These are phyloP conservation scores for Boleophthalmus pectinirostris DNA, from an alignment of 2,113 vertebrate species.

Conservation along the genomic window DNA sequence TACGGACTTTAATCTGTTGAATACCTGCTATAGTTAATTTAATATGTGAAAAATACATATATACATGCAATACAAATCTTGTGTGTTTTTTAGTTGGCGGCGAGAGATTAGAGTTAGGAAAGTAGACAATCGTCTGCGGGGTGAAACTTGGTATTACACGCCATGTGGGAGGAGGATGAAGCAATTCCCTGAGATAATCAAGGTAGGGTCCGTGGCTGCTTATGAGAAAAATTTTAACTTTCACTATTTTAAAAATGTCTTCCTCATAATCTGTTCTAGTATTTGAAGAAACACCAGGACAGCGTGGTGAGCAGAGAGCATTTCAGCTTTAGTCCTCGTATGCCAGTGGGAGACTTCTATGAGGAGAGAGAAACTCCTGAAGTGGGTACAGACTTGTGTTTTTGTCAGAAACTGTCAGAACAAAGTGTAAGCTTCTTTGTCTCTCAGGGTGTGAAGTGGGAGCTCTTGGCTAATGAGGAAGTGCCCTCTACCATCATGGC, in stretches of 20 bases:
- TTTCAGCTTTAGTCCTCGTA: slow-evolving; percentile 98
- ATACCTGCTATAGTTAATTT: background rate
- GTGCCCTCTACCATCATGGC: slow-evolving; percentile 95
- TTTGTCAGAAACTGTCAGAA: background rate
- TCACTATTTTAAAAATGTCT: no score
- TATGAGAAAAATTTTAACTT: background rate
- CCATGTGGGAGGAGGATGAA: slow-evolving; percentile 97
- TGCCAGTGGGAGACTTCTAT: slow-evolving; percentile 97
- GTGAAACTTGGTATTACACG: slow-evolving; percentile 97
- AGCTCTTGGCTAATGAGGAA: slow-evolving; percentile 88
- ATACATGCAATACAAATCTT: no score
- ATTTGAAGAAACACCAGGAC: slow-evolving; percentile 86
- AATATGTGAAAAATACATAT: background rate
- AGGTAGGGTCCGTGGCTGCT: slow-evolving; percentile 69
- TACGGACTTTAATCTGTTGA: background rate
- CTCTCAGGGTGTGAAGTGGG: slow-evolving; percentile 87
- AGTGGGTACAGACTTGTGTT: slow-evolving; percentile 67
- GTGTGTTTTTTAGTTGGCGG: slow-evolving; percentile 80
- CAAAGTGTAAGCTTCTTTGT: background rate
- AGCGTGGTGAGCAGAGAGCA: slow-evolving; percentile 89
- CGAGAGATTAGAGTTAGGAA: slow-evolving; percentile 91
- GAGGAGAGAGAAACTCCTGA: slow-evolving; percentile 89
- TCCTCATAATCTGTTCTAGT: slow-evolving; percentile 70
- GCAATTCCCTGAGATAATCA: slow-evolving; percentile 95
- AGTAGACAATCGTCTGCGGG: slow-evolving; percentile 89